Conservation (phyloP, 2,797 vertebrate genomes). For the Carduelis carduelis region DNA sequence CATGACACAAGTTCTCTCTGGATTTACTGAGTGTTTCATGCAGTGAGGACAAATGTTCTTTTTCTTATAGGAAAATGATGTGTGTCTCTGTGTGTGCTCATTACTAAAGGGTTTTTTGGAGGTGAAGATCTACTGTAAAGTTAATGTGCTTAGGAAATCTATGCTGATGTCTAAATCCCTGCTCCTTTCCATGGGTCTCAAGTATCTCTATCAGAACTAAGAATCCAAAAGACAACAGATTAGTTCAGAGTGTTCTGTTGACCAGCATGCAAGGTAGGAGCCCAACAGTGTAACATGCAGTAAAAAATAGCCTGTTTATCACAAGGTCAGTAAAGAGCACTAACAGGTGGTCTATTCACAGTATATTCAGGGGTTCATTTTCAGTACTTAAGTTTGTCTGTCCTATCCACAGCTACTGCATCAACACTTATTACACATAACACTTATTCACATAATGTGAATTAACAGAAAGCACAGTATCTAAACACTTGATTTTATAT, state of each 20-base stretch:
- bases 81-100: neutral
- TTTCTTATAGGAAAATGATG: neutral
- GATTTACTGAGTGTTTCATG: neutral
- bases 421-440: neutral
- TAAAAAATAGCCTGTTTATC: neutral
- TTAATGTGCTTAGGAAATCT: neutral
- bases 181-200: neutral
- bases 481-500: neutral
- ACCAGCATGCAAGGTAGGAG: neutral
- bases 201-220: neutral
- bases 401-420: neutral
- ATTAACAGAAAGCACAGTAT: neutral
- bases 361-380: neutral
- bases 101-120: neutral
- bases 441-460: too few species aligned
- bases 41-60: neutral
- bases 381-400: neutral
- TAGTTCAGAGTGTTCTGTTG: neutral
- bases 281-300: neutral
- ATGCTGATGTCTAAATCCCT: neutral
- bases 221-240: neutral
- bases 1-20: neutral
- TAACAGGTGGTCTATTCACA: neutral
- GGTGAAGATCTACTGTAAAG: neutral
- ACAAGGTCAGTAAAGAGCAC: neutral